Evolutionary conservation across 1,140 invertebrate species (phyloP).

Genomic region (Calliopsis andreniformis): DNA sequence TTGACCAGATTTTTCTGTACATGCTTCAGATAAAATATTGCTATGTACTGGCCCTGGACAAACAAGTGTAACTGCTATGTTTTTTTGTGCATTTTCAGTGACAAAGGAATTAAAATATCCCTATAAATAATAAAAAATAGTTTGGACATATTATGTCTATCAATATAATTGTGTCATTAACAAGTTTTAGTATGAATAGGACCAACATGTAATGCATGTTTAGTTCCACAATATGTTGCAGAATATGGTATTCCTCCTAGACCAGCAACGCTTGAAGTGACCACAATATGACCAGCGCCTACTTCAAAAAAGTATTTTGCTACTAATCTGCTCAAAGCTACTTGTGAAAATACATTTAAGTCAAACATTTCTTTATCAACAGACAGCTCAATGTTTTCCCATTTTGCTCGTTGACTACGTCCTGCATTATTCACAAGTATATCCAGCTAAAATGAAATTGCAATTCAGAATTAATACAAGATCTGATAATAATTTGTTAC

Average conservation of each 20-base stretch:
- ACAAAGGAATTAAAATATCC: constrained; percentile 87
- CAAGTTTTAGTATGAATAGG: not conserved
- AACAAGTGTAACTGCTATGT: constrained; percentile 86
- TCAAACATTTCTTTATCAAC: constrained; percentile 92
- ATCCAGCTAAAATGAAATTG: constrained; percentile 83
- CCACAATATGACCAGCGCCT: constrained; percentile 86
- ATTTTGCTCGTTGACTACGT: constrained; percentile 89
- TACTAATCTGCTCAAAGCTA: constrained; percentile 87
- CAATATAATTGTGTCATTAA: not conserved
- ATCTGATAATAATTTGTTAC: not conserved
- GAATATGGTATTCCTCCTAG: constrained; percentile 87
- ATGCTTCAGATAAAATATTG: constrained; percentile 87
- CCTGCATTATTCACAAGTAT: constrained; percentile 92
- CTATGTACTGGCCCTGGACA: constrained; percentile 90
- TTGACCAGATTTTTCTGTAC: constrained; percentile 85
- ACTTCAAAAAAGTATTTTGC: constrained; percentile 85
- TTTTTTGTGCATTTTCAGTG: constrained; percentile 84
- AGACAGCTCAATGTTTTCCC: constrained; percentile 88
- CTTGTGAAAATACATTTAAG: constrained; percentile 89
- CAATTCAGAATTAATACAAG: not conserved
- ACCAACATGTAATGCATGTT: constrained; percentile 90
- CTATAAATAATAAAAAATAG: constrained; percentile 77
- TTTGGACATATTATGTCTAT: not conserved
- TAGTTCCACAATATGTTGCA: constrained; percentile 89
- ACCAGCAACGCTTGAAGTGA: constrained; percentile 89